Evolutionary conservation across 2,888 invertebrate species (phyloP), one percentile per base, ranked within the genome.

Genomic region (Itoplectis maculator): DNA sequence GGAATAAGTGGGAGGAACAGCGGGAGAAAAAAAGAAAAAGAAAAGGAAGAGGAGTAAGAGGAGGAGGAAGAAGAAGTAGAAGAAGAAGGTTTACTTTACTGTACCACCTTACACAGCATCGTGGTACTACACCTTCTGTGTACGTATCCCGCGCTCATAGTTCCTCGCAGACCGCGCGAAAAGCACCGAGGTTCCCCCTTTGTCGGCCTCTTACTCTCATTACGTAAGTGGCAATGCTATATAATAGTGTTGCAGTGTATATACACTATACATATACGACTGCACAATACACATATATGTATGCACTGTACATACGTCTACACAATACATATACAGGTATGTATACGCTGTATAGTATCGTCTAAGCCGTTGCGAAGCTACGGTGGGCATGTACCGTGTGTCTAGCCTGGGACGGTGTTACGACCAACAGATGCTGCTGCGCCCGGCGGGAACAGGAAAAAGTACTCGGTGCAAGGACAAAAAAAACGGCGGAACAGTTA

Each of bases 131-230:
- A 59, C 35, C n/a, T 15, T 35, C 40, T 23, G 20, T 54, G 56
- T 45, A 70, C 70, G 56, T 45, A 70, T 56, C 72, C 59, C 68
- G 40, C 61, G 68, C 75, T 49, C 63, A 73, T 74, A 73, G 61
- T 59, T 49, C 40, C 5, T 7, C 29, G n/a, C 29, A 42, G n/a
- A 45, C 56, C 29, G 54, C 37, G 47, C 61, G 45, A 61, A n/a
- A 18, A 49, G 35, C 47, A 20, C 20, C 69, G 54, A 40, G 35
- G 69, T 72, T 76, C 66, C n/a, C n/a, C 78, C 78, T 82, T 82
- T 78, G 82, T 82, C 82, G 82, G 82, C 74, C 70, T 74, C 73
- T 78, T 74, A 70, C 78, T 73, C 81, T 82, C 82, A 82, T 82
- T 82, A 82, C 82, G 78, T 82, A 82, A 82, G 82, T 82, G 78